A percentile compares a stretch with the other conserved stretches of the same genome.
Conservation (phyloP, 1,140 invertebrate genomes). For the Kradibia gibbosae region DNA sequence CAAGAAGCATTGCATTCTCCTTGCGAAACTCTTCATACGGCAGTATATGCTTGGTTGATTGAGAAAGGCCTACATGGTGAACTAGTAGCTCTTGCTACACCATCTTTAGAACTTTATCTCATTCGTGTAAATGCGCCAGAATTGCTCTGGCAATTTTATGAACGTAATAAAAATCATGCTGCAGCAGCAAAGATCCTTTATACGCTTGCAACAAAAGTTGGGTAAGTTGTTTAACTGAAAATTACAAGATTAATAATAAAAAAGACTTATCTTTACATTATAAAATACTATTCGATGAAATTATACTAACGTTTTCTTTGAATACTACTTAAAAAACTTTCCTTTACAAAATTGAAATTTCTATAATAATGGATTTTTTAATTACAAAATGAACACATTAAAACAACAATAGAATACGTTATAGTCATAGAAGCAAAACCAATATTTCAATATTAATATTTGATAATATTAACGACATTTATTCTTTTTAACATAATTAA, state of each 20-base stretch:
- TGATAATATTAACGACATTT: too few species aligned
- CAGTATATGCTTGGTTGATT: conserved; percentile 95
- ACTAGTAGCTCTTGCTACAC: conserved; percentile 83
- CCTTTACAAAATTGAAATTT: too few species aligned
- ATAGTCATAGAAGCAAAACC: too few species aligned
- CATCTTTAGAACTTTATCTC: conserved; percentile 88
- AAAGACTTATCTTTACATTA: too few species aligned
- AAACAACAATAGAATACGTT: too few species aligned
- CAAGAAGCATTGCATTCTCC: conserved; percentile 72
- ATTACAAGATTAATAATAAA: not conserved
- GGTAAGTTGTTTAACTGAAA: conserved; percentile 71
- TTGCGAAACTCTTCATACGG: conserved; percentile 92
- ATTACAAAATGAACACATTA: too few species aligned
- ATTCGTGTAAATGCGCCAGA: conserved; percentile 83
- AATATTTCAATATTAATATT: too few species aligned
- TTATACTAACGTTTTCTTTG: too few species aligned
- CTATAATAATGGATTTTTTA: too few species aligned
- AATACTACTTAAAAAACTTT: too few species aligned
- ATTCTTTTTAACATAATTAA: conserved; percentile 31
- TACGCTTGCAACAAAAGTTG: conserved; percentile 86
- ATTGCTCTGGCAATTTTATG: conserved; percentile 96
- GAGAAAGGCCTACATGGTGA: conserved; percentile 83
- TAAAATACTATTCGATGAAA: too few species aligned
- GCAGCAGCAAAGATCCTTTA: conserved; percentile 94
- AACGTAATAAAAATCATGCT: conserved; percentile 91